These are phyloP conservation scores for Dione vanillae DNA, from an alignment of 2,888 invertebrate species.

Conservation along the genomic window DNA sequence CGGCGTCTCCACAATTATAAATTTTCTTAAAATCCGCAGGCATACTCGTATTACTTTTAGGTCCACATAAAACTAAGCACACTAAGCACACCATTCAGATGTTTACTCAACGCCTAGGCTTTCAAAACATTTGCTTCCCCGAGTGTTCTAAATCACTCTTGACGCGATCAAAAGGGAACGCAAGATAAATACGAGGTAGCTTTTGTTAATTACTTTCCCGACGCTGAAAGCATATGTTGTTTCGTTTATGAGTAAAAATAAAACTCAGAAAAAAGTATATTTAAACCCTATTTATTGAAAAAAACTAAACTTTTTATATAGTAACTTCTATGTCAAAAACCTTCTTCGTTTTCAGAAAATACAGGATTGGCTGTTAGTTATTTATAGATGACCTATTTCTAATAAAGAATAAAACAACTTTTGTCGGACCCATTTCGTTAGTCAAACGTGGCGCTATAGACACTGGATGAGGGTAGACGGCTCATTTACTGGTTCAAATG, in stretches of 20 bases:
- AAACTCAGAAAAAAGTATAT: too few relatives aligned
- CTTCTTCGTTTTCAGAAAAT: neutral
- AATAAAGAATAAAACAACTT: constrained; percentile 17
- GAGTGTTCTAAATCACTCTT: constrained; percentile 32
- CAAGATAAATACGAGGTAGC: constrained; percentile 27
- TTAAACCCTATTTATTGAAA: too few relatives aligned
- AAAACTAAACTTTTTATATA: too few relatives aligned
- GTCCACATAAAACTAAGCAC: constrained; percentile 7
- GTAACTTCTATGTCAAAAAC: too few relatives aligned
- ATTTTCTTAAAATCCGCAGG: neutral
- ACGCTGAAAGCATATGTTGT: constrained; percentile 11
- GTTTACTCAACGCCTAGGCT: constrained; percentile 28
- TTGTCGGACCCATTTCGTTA: constrained; percentile 1
- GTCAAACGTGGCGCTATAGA: constrained; percentile 26
- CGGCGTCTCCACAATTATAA: too few relatives aligned
- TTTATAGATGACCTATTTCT: neutral
- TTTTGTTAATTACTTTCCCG: constrained; percentile 32
- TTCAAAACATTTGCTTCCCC: constrained; percentile 31
- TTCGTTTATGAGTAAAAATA: constrained; percentile 1
- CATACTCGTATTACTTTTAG: neutral
- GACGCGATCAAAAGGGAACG: constrained; percentile 31
- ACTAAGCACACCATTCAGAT: too few relatives aligned
- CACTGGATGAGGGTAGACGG: constrained; percentile 27
- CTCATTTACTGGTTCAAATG: constrained; percentile 29
- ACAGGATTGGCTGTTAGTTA: neutral